phyloP scores from a whole-genome alignment of 1,140 invertebrate species.

The Piezodorus guildinii region DNA sequence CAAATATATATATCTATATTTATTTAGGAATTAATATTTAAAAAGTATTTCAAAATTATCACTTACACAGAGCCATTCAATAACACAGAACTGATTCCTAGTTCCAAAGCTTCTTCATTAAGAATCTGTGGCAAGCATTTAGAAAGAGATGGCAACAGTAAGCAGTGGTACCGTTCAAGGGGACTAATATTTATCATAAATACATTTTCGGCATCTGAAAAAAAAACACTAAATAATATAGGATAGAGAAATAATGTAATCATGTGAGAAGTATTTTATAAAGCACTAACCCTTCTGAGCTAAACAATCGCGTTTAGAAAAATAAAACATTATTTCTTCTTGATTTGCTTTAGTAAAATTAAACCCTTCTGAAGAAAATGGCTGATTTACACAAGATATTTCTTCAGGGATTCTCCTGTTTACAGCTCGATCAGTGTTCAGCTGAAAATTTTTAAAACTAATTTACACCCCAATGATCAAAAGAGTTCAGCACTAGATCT shows the following conservation, averaged over 20 bases:
- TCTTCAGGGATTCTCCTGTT: conserved; percentile 48
- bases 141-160: conserved; percentile 48
- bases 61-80: conserved; percentile 41
- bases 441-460: conserved; percentile 34
- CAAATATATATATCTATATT: conserved; percentile 29
- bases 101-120: conserved; percentile 36
- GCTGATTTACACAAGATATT: conserved; percentile 43
- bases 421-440: conserved; percentile 48
- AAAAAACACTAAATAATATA: conserved; percentile 29
- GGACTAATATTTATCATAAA: conserved; percentile 55
- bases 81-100: conserved; percentile 39
- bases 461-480: neutral
- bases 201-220: conserved; percentile 29
- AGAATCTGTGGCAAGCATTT: conserved; percentile 46
- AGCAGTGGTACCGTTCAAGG: conserved; percentile 49
- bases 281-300: neutral
- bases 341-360: conserved; percentile 52
- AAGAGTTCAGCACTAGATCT: neutral
- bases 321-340: conserved; percentile 43
- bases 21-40: conserved; percentile 14
- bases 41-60: conserved; percentile 20
- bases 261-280: neutral
- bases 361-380: conserved; percentile 47
- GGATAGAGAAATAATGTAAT: neutral
- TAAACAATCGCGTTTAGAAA: neutral